Evolutionary conservation across 2,888 invertebrate species (phyloP).

Genomic region (Ichneumon xanthorius): DNA sequence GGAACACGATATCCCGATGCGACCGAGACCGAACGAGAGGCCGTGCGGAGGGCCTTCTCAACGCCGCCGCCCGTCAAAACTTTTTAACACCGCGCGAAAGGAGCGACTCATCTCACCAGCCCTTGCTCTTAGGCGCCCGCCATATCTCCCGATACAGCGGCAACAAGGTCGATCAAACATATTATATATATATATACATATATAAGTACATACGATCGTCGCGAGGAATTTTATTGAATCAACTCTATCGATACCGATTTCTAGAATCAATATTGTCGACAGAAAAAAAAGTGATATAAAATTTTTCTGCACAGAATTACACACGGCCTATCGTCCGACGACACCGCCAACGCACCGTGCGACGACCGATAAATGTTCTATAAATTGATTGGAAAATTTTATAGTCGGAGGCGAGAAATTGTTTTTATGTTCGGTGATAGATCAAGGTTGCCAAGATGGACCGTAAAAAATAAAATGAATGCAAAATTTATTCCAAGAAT

Average conservation of each 20-base stretch:
- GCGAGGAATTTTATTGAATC: neutral
- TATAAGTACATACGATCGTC: neutral
- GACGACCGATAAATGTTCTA: conserved; percentile 3
- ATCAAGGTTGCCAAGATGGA: neutral
- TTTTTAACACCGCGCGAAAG: conserved; percentile 64
- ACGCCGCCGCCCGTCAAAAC: conserved; percentile 62
- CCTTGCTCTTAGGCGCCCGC: conserved; percentile 33
- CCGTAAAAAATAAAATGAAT: neutral
- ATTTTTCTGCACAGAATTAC: conserved; percentile 2
- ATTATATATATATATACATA: neutral
- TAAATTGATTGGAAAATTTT: neutral
- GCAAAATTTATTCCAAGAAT: neutral
- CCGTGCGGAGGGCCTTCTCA: conserved; percentile 30
- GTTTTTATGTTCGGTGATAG: neutral
- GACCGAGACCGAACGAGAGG: conserved; percentile 49
- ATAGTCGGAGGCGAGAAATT: neutral
- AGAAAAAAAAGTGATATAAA: conserved; percentile 27
- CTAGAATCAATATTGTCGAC: conserved; percentile 24
- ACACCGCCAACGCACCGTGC: neutral
- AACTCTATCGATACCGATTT: conserved; percentile 71
- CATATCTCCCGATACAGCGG: conserved; percentile 31
- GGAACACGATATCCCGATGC: conserved; percentile 81
- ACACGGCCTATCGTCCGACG: conserved; percentile 47
- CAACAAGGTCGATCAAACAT: conserved; percentile 35
- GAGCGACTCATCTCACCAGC: conserved; percentile 59